phyloP scores from a whole-genome alignment of 64 coral and sea anemone species.

The Porites lutea region DNA sequence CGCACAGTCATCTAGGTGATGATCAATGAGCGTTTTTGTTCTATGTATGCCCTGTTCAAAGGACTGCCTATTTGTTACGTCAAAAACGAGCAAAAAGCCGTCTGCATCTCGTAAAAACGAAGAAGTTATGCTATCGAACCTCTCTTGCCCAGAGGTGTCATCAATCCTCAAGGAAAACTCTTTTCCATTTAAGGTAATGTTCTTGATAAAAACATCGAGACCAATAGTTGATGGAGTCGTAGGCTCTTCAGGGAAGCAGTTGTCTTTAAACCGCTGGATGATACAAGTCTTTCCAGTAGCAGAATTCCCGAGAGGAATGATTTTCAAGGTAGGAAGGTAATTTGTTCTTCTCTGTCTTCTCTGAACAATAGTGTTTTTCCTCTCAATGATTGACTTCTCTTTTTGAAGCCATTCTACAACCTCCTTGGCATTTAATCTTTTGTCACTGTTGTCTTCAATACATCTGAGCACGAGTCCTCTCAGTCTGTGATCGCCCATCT shows the following conservation, averaged over 20 bases:
- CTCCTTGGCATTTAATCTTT: slow-evolving; percentile 21
- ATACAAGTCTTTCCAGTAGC: slow-evolving; percentile 34
- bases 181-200: not conserved
- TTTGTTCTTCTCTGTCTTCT: not conserved
- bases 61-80: not conserved
- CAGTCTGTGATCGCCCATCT: slow-evolving; percentile 37
- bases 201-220: not conserved
- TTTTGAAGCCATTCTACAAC: not conserved
- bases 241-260: too few species aligned
- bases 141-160: slow-evolving; percentile 39
- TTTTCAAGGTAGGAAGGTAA: not conserved
- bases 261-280: not conserved
- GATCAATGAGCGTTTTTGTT: not conserved
- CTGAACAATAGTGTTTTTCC: not conserved
- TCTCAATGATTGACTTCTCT: not conserved
- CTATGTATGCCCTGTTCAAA: not conserved
- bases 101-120: not conserved
- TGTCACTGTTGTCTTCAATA: slow-evolving; percentile 27
- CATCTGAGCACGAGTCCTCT: slow-evolving; percentile 21
- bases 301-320: not conserved
- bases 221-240: not conserved
- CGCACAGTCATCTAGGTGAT: not conserved
- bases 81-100: slow-evolving; percentile 44
- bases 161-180: not conserved
- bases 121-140: not conserved